Conservation (phyloP, 23 tunicate species). For the Phallusia fumigata region DNA sequence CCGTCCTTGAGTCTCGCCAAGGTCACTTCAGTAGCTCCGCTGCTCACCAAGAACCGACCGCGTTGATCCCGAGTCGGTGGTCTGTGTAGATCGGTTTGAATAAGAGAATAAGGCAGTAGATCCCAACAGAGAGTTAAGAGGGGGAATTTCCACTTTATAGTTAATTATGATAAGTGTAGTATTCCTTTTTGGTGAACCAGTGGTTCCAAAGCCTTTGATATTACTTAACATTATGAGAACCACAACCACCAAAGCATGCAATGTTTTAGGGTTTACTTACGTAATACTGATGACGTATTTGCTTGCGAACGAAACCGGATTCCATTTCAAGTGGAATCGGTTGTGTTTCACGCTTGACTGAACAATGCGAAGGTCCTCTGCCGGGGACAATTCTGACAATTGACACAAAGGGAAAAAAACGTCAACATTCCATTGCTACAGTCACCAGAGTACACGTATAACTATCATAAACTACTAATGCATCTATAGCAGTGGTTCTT, state of each 20-base stretch:
- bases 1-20: slow-evolving; percentile 44
- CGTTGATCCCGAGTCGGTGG: slow-evolving; percentile 39
- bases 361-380: slow-evolving; percentile 47
- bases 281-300: slow-evolving; percentile 38
- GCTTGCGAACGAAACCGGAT: slow-evolving; percentile 34
- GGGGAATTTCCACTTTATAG: no score
- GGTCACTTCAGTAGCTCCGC: slow-evolving; percentile 33
- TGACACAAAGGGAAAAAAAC: neutral
- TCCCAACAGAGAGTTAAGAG: neutral
- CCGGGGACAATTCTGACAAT: slow-evolving; percentile 67
- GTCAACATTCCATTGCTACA: no score
- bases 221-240: neutral
- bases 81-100: slow-evolving; percentile 27
- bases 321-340: slow-evolving; percentile 50
- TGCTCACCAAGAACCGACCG: slow-evolving; percentile 18
- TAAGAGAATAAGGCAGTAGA: neutral
- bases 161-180: no score
- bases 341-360: slow-evolving; percentile 41
- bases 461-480: no score
- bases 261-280: slow-evolving; percentile 16
- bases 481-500: no score
- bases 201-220: no score
- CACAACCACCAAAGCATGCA: neutral
- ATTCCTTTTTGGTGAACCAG: no score
- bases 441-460: no score